These are phyloP conservation scores for Sceloporus tristichus DNA, from an alignment of 2,113 vertebrate genomes.

Conservation along the genomic window DNA sequence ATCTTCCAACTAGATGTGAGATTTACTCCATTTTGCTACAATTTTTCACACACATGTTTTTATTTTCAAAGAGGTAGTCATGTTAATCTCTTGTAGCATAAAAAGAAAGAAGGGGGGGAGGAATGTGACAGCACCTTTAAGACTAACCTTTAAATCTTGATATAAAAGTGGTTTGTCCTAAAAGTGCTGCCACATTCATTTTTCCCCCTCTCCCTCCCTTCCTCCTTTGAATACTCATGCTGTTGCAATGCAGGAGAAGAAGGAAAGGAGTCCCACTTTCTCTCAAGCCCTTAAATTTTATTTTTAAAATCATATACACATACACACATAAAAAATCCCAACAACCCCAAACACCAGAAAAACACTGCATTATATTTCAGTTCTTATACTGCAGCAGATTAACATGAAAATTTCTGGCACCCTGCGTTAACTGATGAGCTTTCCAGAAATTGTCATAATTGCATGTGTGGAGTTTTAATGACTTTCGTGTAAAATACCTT, in stretches of 20 bases:
- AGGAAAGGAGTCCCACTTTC: neutral
- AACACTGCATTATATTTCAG: slow-evolving; percentile 63
- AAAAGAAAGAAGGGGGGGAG: too few relatives aligned
- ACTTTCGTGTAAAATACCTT: slow-evolving; percentile 34
- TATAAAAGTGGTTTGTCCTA: too few relatives aligned
- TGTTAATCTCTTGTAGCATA: too few relatives aligned
- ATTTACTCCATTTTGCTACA: slow-evolving; percentile 40
- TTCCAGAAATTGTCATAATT: slow-evolving; percentile 54
- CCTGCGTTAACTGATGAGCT: slow-evolving; percentile 45
- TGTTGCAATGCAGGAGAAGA: neutral
- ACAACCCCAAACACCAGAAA: neutral
- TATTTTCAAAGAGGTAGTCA: too few relatives aligned
- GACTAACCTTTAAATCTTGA: too few relatives aligned
- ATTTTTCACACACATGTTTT: slow-evolving; percentile 27
- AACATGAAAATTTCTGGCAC: slow-evolving; percentile 49
- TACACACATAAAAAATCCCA: neutral
- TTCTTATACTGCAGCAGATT: slow-evolving; percentile 42
- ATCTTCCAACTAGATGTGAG: slow-evolving; percentile 49
- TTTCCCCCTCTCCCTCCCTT: too few relatives aligned
- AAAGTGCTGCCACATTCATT: too few relatives aligned
- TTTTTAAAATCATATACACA: slow-evolving; percentile 11
- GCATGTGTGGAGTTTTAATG: neutral
- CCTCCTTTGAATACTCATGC: neutral
- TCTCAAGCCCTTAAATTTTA: slow-evolving; percentile 36
- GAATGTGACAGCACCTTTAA: too few relatives aligned